Conservation (phyloP, 2,113 vertebrate genomes). For the Toxotes chatareus region DNA sequence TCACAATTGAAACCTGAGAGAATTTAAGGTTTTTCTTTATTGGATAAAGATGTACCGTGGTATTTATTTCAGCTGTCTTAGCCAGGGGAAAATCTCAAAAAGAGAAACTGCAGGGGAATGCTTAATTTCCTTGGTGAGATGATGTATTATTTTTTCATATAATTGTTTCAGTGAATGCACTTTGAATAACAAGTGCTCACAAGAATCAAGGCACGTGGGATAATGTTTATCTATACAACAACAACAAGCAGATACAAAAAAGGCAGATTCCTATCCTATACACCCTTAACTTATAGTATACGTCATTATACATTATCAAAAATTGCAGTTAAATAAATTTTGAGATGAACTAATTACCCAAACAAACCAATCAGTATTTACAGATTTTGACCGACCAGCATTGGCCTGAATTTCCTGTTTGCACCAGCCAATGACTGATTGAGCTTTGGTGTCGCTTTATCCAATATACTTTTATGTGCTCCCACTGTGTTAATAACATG, state of each 20-base stretch:
- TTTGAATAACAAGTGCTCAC: not conserved
- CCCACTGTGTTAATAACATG: constrained; percentile 75
- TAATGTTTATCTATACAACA: too few species aligned
- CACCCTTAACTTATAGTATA: not conserved
- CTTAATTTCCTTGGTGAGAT: not conserved
- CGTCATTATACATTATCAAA: not conserved
- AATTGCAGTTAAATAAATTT: not conserved
- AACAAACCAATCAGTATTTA: constrained; percentile 12
- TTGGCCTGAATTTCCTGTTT: constrained; percentile 17
- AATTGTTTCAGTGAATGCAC: not conserved
- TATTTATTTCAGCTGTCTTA: constrained; percentile 13
- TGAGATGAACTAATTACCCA: constrained; percentile 18
- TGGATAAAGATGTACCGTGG: constrained; percentile 24
- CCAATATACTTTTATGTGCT: constrained; percentile 75
- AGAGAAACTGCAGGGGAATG: not conserved
- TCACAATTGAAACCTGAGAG: constrained; percentile 17
- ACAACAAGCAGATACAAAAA: not conserved
- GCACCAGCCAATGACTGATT: constrained; percentile 43
- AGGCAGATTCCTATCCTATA: not conserved
- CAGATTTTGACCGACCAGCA: constrained; percentile 4
- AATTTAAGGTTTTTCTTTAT: constrained; percentile 17
- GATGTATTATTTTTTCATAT: not conserved
- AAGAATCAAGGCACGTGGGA: not conserved
- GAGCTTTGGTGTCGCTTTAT: constrained; percentile 63
- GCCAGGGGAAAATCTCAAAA: not conserved